phyloP scores from a whole-genome alignment of 23 tunicate species.

The Trididemnum nubilum region DNA sequence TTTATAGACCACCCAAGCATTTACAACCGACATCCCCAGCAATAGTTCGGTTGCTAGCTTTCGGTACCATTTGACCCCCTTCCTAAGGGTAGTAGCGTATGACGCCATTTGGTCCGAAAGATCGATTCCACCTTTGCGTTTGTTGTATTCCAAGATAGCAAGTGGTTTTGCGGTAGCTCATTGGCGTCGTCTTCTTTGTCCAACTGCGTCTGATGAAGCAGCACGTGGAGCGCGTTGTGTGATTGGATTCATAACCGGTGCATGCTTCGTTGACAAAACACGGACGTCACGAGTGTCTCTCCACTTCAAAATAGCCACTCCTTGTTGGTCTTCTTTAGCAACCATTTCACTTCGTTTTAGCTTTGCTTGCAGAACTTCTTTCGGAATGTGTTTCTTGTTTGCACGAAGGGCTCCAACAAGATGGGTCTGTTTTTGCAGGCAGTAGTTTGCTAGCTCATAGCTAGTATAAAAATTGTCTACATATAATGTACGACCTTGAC shows the following conservation, averaged over 20 bases:
- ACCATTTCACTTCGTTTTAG: slow-evolving; percentile 40
- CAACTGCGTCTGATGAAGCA: slow-evolving; percentile 26
- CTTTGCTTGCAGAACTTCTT: slow-evolving; percentile 36
- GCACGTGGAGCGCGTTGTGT: slow-evolving; percentile 10
- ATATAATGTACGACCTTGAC: slow-evolving; percentile 34
- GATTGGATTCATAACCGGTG: slow-evolving; percentile 15
- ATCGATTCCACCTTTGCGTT: slow-evolving; percentile 45
- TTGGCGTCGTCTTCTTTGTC: slow-evolving; percentile 18
- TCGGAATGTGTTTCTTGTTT: slow-evolving; percentile 12
- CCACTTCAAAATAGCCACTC: slow-evolving; percentile 36
- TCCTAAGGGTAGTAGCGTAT: too few relatives aligned
- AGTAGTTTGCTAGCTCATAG: slow-evolving; percentile 21
- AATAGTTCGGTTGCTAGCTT: too few relatives aligned
- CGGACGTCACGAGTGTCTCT: slow-evolving; percentile 39
- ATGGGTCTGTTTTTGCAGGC: slow-evolving; percentile 29
- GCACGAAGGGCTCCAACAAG: slow-evolving; percentile 36
- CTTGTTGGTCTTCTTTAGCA: slow-evolving; percentile 38
- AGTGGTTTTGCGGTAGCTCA: slow-evolving; percentile 32
- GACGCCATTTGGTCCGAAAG: slow-evolving; percentile 39
- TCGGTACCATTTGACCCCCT: too few relatives aligned
- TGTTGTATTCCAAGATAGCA: slow-evolving; percentile 26
- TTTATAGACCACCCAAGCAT: too few relatives aligned
- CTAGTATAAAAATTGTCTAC: slow-evolving; percentile 44
- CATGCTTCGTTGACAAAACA: slow-evolving; percentile 29
- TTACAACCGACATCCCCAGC: too few relatives aligned